A percentile compares a stretch with the other conserved stretches of the same genome.
Conservation (phyloP, 2,797 vertebrate genomes). For the Gymnopithys bicolor region DNA sequence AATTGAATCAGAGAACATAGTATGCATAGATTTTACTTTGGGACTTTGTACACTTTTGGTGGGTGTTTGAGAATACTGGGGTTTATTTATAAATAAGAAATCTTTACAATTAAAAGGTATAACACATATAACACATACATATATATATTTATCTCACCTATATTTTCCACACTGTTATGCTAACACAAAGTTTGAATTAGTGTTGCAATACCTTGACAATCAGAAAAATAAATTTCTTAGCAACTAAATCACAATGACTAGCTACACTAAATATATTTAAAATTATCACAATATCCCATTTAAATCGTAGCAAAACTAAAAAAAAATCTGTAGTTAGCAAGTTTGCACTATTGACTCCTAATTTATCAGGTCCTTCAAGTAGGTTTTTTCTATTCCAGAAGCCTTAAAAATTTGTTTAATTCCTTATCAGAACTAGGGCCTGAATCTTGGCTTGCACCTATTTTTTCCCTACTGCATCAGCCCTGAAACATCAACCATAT, state of each 20-base stretch:
- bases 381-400: neutral
- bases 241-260: neutral
- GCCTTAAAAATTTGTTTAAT: neutral
- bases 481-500: neutral
- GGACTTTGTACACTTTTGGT: fast-evolving
- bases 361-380: neutral
- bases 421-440: neutral
- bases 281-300: neutral
- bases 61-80: neutral
- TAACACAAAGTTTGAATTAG: neutral
- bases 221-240: neutral
- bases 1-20: neutral
- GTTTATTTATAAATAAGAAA: neutral
- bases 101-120: neutral
- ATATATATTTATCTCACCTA: neutral
- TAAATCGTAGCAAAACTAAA: neutral
- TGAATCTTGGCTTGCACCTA: neutral
- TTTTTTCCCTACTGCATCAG: neutral
- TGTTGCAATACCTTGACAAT: neutral
- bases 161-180: neutral
- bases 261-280: neutral
- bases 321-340: neutral
- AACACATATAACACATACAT: too few relatives aligned
- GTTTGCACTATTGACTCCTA: neutral
- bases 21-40: neutral